Evolutionary conservation across 2,797 vertebrate species (phyloP).

Genomic region (Apodemus agrarius): DNA sequence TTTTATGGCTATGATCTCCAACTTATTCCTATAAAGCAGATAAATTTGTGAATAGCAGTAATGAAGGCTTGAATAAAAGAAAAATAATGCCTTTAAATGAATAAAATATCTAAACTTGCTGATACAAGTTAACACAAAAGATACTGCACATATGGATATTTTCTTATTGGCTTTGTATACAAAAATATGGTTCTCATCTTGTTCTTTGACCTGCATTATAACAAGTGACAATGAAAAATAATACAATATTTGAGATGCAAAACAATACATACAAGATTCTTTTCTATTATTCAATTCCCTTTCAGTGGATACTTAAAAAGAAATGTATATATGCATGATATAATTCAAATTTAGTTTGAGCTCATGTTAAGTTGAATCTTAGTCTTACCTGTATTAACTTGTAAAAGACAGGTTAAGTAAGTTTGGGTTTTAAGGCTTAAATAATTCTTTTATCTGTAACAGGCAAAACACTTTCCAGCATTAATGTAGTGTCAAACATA

Average conservation of each 20-base stretch:
- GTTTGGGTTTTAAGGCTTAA: background rate
- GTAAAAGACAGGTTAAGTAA: too few species aligned
- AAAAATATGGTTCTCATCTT: background rate
- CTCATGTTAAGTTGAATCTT: background rate
- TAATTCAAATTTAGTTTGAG: too few species aligned
- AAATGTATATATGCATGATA: too few species aligned
- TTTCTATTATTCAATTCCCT: background rate
- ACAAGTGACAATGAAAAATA: background rate
- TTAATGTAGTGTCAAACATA: background rate
- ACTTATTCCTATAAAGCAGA: background rate
- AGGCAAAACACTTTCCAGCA: background rate
- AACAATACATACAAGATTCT: background rate
- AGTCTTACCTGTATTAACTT: background rate
- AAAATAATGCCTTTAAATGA: background rate
- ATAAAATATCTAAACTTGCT: background rate
- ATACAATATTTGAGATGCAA: background rate
- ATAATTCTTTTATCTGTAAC: background rate
- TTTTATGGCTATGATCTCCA: background rate
- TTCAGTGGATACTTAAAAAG: background rate
- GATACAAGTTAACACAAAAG: background rate
- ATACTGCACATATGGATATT: background rate
- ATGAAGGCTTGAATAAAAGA: background rate
- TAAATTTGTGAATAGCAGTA: background rate
- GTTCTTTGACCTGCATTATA: background rate
- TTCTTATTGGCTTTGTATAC: background rate